A percentile compares a stretch with the other conserved stretches of the same genome.
phyloP scores from a whole-genome alignment of 2,797 vertebrate genomes.

The Ambastaia sidthimunki region DNA sequence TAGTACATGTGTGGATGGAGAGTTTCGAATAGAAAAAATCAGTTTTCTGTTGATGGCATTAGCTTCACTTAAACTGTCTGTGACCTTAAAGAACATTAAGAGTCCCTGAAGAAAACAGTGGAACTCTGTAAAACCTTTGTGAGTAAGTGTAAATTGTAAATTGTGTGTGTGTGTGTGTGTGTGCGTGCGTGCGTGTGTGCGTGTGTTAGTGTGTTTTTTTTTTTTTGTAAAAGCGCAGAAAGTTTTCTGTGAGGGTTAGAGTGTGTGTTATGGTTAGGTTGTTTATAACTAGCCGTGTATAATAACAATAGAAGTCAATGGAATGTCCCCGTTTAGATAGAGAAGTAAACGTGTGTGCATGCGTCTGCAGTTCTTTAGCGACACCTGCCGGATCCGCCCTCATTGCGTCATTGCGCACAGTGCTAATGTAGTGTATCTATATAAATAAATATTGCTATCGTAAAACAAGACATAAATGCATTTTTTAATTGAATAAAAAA shows the following conservation, averaged over 20 bases:
- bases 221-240: too few relatives aligned
- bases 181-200: constrained; percentile 74
- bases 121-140: constrained; percentile 85
- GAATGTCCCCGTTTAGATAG: too few relatives aligned
- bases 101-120: constrained; percentile 80
- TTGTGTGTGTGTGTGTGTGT: constrained; percentile 77
- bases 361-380: constrained; percentile 87
- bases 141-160: constrained; percentile 81
- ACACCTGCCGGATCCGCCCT: constrained; percentile 85
- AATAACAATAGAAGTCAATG: too few relatives aligned
- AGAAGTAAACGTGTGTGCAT: constrained; percentile 56
- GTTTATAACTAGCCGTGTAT: too few relatives aligned
- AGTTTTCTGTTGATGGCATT: constrained; percentile 59
- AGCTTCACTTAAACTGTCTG: constrained; percentile 79
- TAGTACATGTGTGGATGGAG: too few relatives aligned
- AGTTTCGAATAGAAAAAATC: constrained; percentile 18
- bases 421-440: neutral
- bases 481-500: neutral
- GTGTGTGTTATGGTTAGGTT: constrained; percentile 62
- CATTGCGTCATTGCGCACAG: neutral
- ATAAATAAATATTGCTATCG: neutral
- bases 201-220: constrained; percentile 70
- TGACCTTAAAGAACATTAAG: constrained; percentile 82
- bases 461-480: neutral
- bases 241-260: constrained; percentile 38